phyloP scores from a whole-genome alignment of 2,888 invertebrate species.

The Stegana nigrithorax region DNA sequence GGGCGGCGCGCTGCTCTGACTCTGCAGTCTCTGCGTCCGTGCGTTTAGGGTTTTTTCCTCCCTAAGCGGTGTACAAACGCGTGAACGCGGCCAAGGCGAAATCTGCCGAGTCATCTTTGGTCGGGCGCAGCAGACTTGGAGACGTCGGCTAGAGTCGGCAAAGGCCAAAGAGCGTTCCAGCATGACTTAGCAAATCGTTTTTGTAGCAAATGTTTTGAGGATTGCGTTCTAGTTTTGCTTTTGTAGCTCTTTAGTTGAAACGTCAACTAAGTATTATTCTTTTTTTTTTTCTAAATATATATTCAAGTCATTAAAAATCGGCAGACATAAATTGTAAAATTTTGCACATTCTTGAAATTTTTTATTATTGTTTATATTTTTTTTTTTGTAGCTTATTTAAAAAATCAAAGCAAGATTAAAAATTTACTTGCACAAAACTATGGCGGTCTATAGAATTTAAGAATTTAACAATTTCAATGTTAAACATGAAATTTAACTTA shows the following conservation, averaged over 20 bases:
- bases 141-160: constrained; percentile 38
- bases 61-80: no score
- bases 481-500: constrained; percentile 18
- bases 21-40: neutral
- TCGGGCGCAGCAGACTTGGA: constrained; percentile 52
- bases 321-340: no score
- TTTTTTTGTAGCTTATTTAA: neutral
- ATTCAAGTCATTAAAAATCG: no score
- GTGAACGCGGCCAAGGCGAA: constrained; percentile 31
- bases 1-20: constrained; percentile 30
- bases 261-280: constrained; percentile 11
- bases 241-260: no score
- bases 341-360: no score
- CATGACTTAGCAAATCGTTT: constrained; percentile 34
- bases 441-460: no score
- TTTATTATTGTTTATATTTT: no score
- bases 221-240: neutral
- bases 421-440: no score
- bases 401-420: neutral
- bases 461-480: constrained; percentile 8
- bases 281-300: no score
- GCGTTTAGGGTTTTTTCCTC: no score
- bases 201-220: neutral
- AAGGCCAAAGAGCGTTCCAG: constrained; percentile 26
- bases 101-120: constrained; percentile 49